Evolutionary conservation across 2,113 vertebrate species (phyloP).

Genomic region (Ursus arctos): DNA sequence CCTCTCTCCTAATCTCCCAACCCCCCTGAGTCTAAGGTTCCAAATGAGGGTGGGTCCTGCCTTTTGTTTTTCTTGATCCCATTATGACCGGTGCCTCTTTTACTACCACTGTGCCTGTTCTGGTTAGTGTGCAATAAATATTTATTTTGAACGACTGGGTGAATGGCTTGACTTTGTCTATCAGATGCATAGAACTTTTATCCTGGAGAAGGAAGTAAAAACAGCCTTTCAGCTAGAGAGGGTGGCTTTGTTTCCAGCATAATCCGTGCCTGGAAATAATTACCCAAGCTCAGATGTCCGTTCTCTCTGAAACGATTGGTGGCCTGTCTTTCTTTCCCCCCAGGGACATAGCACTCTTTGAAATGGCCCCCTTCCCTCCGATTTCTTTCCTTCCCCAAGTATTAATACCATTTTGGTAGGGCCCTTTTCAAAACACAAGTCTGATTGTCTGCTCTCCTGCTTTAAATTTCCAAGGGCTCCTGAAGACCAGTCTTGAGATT

Average conservation of each 20-base stretch:
- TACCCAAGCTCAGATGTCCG: constrained; percentile 14
- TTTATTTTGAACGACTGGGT: neutral
- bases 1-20: neutral
- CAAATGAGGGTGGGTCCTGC: neutral
- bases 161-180: neutral
- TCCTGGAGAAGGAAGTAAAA: constrained; percentile 26
- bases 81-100: fast-evolving
- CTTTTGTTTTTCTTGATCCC: neutral
- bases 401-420: neutral
- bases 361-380: neutral
- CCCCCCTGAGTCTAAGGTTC: neutral
- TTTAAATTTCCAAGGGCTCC: neutral
- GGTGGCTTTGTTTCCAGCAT: constrained; percentile 53
- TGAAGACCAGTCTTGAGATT: neutral
- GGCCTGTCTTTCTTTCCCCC: neutral
- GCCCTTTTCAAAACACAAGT: neutral
- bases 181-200: neutral
- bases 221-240: neutral
- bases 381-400: neutral
- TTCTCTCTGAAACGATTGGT: neutral
- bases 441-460: neutral
- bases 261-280: constrained; percentile 59
- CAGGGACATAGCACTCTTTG: neutral
- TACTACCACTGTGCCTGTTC: neutral
- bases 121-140: neutral